Evolutionary conservation across 2,888 invertebrate species (phyloP).

Genomic region (Allophyes oxyacanthae): DNA sequence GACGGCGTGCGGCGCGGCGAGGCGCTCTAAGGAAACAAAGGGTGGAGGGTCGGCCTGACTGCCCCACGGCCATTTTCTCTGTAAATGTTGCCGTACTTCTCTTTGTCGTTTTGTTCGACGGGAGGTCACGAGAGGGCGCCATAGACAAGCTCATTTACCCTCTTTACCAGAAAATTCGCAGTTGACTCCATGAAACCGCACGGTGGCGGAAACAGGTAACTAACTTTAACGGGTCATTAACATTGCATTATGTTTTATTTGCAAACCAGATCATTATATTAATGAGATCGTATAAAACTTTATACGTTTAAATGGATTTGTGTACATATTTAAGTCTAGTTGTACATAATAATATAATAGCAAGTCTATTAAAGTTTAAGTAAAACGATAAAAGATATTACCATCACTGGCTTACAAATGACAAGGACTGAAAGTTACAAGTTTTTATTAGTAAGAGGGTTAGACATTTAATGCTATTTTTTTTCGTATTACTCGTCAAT

Average conservation of each 20-base stretch:
- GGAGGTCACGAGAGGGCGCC: slow-evolving; percentile 77
- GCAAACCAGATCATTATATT: slow-evolving; percentile 68
- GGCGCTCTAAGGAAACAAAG: slow-evolving; percentile 81
- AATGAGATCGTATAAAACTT: slow-evolving; percentile 59
- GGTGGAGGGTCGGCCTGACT: slow-evolving; percentile 73
- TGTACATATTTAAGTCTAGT: no score
- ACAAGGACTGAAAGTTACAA: no score
- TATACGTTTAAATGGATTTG: slow-evolving; percentile 15
- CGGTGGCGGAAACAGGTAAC: slow-evolving; percentile 72
- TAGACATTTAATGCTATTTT: no score
- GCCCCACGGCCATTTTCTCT: slow-evolving; percentile 83
- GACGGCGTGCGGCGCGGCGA: slow-evolving; percentile 61
- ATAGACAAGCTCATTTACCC: slow-evolving; percentile 78
- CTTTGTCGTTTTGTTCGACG: slow-evolving; percentile 79
- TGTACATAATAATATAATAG: no score
- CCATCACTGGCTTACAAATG: no score
- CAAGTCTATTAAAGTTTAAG: no score
- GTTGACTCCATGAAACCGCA: slow-evolving; percentile 78
- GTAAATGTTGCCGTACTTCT: slow-evolving; percentile 79
- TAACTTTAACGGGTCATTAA: slow-evolving; percentile 82
- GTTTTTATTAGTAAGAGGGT: no score
- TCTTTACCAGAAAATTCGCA: slow-evolving; percentile 70
- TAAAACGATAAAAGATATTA: no score
- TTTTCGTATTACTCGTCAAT: no score
- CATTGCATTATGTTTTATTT: slow-evolving; percentile 76